Conservation (phyloP, 2,113 vertebrate species). For the Callorhinus ursinus region DNA sequence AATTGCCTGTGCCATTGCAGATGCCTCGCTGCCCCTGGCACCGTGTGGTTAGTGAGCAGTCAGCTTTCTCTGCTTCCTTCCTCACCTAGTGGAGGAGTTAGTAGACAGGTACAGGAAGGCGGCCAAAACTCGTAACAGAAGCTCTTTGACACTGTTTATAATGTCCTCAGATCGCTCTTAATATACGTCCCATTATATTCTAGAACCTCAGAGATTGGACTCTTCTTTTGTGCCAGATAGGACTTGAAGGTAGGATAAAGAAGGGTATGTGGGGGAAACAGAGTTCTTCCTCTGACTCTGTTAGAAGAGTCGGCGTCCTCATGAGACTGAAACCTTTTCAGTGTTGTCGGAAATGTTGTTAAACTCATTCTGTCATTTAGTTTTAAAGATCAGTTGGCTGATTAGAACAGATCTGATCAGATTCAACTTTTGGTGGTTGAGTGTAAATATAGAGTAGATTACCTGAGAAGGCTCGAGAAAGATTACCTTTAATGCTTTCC, state of each 20-base stretch:
- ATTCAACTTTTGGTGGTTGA: constrained; percentile 10
- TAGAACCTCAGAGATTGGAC: constrained; percentile 29
- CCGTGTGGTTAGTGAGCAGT: no score
- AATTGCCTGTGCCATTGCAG: constrained; percentile 25
- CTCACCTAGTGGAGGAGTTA: background rate
- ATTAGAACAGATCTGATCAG: constrained; percentile 30
- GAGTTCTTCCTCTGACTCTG: constrained; percentile 32
- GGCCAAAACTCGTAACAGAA: background rate
- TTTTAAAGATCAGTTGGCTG: background rate
- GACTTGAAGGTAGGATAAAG: background rate
- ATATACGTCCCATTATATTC: background rate
- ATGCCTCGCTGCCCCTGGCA: background rate
- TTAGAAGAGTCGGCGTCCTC: background rate
- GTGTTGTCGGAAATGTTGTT: background rate
- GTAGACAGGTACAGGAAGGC: background rate
- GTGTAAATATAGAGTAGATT: constrained; percentile 25
- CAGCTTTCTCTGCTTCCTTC: background rate
- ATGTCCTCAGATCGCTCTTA: background rate
- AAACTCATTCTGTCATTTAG: background rate
- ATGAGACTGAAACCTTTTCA: background rate
- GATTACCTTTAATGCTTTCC: background rate
- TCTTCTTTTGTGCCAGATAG: background rate
- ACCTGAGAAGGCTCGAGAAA: constrained; percentile 29
- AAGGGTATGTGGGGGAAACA: background rate
- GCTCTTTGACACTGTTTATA: background rate